Evolutionary conservation across 2,888 invertebrate species (phyloP).

Genomic region (Plagiodera versicolora): DNA sequence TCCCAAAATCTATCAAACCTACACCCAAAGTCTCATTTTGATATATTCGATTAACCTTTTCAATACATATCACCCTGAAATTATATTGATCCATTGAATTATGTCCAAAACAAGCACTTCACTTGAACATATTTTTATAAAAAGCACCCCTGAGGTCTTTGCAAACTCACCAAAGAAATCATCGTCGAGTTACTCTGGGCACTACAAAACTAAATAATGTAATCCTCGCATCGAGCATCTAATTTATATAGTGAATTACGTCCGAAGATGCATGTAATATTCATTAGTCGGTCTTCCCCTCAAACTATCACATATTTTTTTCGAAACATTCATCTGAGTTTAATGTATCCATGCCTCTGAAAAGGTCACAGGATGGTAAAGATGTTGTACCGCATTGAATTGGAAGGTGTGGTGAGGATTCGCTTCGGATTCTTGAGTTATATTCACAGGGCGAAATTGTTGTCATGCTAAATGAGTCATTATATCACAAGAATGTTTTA

Average conservation of each 20-base stretch:
- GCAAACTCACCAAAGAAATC: constrained; percentile 27
- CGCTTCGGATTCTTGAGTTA: constrained; percentile 6
- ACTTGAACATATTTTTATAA: too few species aligned
- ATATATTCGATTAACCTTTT: too few species aligned
- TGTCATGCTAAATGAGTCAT: neutral
- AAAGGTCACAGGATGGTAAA: constrained; percentile 30
- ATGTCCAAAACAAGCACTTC: too few species aligned
- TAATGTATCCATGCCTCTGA: constrained; percentile 23
- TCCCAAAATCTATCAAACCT: too few species aligned
- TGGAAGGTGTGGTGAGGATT: constrained; percentile 28
- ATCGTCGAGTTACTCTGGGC: constrained; percentile 20
- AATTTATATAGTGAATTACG: constrained; percentile 22
- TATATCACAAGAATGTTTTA: neutral
- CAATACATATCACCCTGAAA: too few species aligned
- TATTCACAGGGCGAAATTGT: constrained; percentile 5
- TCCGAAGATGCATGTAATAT: constrained; percentile 18
- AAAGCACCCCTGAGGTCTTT: neutral
- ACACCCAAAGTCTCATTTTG: too few species aligned
- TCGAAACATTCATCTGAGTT: constrained; percentile 29
- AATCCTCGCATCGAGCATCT: constrained; percentile 18
- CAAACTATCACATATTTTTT: constrained; percentile 23
- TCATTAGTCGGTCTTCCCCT: constrained; percentile 20
- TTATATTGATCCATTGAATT: too few species aligned
- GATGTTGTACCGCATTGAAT: constrained; percentile 27
- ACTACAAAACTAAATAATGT: constrained; percentile 23